Base-by-base conservation (phyloP, 1,140 invertebrate species). In the Yoshiicerus persimilis region DNA sequence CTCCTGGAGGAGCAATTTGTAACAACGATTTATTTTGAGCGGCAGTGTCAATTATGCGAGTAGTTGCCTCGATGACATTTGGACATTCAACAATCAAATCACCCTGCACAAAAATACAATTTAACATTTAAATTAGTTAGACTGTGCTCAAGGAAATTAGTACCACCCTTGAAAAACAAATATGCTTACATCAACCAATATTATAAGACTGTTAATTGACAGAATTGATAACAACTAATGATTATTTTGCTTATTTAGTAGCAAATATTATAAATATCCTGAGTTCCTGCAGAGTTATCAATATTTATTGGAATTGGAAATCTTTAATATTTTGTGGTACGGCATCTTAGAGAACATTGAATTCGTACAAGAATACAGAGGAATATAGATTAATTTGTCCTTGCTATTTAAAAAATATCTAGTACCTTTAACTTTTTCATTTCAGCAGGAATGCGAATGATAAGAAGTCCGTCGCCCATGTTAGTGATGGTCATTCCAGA, bases 31-130 rank as follows among this genome's bases (percentile, higher is more conserved):
- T 94, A 88, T 95, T 96, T 91, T 95, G 86, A 64, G 77, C 95
- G 70, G 95, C 95, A 90, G 95, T 94, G 92, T 96, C 94, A n/a
- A 96, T 94, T 80, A 97, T 94, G 91, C 95, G 96, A 16, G 96
- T 97, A 80, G 97, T 93, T 56, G 95, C 95, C 93, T 98, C 97
- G 91, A 98, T 97, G 87, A 97, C 93, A 91, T 96, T 93, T 23
- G 96, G 94, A 92, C 96, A 95, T 91, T 96, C 95, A 34, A 98
- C 93, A 91, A 98, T 98, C 88, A 98, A 93, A 93, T 98, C 97
- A 64, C 97, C 97, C 96, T 96, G 9, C 85, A 83, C 30, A 89
- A 90, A 89, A 90, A 88, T 89, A 39, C 66, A 70, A n/a, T n/a
- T n/a, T n/a, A n/a, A 70, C 84, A 5, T 23, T 39, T 27, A 56